Evolutionary conservation across 2,113 vertebrate genomes (phyloP).

Genomic region (Microtus ochrogaster): DNA sequence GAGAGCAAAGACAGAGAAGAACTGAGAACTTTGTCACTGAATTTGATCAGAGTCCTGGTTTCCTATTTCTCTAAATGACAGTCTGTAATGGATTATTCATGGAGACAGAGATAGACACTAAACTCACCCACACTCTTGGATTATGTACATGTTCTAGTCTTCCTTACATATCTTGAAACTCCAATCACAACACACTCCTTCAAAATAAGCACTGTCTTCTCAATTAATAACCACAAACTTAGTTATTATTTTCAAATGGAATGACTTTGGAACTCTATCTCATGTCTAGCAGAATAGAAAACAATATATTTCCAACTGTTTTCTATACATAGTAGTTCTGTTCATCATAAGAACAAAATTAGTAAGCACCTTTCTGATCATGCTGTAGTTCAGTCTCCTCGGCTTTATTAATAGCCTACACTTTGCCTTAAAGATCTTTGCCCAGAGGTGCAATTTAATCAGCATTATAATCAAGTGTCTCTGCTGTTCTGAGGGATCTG

Average conservation of each 20-base stretch:
- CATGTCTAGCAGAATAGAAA: background rate
- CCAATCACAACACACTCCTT: background rate
- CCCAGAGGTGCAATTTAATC: background rate
- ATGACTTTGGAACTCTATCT: background rate
- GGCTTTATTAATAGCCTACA: background rate
- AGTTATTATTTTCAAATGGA: background rate
- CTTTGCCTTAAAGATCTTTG: background rate
- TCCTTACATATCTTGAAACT: background rate
- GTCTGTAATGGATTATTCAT: background rate
- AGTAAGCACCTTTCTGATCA: background rate
- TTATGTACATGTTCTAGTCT: accelerated
- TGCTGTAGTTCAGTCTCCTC: background rate
- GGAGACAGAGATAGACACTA: background rate
- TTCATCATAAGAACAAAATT: background rate
- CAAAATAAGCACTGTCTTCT: background rate
- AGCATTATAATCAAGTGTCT: background rate
- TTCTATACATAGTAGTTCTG: background rate
- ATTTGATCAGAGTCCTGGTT: background rate
- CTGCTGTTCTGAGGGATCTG: background rate
- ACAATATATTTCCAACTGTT: background rate
- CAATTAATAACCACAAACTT: background rate
- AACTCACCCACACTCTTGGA: accelerated
- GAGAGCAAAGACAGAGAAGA: background rate
- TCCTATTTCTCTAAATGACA: background rate
- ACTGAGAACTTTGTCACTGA: background rate